phyloP scores from a whole-genome alignment of 2,888 invertebrate species.

The Bimastos eiseni region DNA sequence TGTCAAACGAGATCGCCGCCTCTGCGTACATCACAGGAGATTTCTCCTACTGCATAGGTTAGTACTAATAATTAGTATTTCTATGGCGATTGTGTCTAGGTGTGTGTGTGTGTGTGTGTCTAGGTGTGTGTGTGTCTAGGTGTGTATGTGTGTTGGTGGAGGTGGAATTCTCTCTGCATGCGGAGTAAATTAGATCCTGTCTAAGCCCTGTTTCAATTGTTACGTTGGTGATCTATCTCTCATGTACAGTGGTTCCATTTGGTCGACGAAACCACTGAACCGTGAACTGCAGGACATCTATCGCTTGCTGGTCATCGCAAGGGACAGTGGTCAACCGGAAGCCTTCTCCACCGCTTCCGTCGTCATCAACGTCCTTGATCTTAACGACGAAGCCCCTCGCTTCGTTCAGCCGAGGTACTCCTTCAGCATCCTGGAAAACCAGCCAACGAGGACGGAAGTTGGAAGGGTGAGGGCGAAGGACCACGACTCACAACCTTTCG shows the following conservation, averaged over 20 bases:
- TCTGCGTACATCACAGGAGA: too few species aligned
- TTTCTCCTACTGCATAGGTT: too few species aligned
- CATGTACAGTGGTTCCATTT: slow-evolving; percentile 27
- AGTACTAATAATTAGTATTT: too few species aligned
- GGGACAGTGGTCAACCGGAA: slow-evolving; percentile 33
- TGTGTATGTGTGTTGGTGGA: background rate
- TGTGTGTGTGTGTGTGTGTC: background rate
- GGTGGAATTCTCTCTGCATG: too few species aligned
- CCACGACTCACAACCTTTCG: background rate
- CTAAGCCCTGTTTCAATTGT: background rate
- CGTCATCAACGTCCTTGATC: slow-evolving; percentile 23
- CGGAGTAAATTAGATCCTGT: too few species aligned
- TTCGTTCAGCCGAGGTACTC: background rate
- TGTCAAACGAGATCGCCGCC: too few species aligned
- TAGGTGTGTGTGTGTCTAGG: background rate
- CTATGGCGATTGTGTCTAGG: background rate
- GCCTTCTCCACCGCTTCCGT: slow-evolving; percentile 9
- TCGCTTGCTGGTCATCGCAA: slow-evolving; percentile 35
- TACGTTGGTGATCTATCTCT: background rate
- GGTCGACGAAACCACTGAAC: slow-evolving; percentile 38
- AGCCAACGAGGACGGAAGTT: background rate
- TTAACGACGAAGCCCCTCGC: slow-evolving; percentile 33
- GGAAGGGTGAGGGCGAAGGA: slow-evolving; percentile 19
- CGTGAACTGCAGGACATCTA: slow-evolving; percentile 36
- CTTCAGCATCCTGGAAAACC: slow-evolving; percentile 20